Evolutionary conservation across 2,113 vertebrate genomes (phyloP), one percentile per base, ranked within the genome.

Genomic region (Apteryx mantelli): DNA sequence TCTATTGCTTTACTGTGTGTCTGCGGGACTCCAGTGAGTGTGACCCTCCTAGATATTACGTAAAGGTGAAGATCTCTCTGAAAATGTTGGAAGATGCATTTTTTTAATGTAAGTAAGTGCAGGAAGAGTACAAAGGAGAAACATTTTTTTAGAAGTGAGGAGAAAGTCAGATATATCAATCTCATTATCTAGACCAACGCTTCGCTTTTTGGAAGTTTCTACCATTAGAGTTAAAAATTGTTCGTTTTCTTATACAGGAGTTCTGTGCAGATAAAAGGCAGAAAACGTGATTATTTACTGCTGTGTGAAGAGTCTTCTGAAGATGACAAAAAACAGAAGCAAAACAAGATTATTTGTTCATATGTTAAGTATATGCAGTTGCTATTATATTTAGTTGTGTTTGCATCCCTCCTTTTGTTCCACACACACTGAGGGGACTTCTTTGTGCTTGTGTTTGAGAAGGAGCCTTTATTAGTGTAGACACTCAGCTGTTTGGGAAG

Each of bases 341-440:
- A 91, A 86, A 88, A 8, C 17, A 74, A 13, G 20, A 69, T 73
- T 42, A 61, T 81, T 77, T 77, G 7, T 44, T 52, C 7, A 52
- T 82, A 60, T 71, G 65, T 69, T 71, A 76, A 36, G 17, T 56
- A 63, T 78, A 64, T 69, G 53, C 34, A 53, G 17, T 58, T 2
- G 3, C 40, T 6, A 26, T 60, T 64, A 46, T n/a, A 50, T 79
- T 71, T 48, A 64, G 18, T 32, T 71, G 19, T 74, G 48, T 83
- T 92, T 86, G 22, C 42, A 70, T 86, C 4, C 7, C 26, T 88
- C 68, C 19, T 65, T 88, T 85, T 64, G 13, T 76, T 64, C 40
- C 24, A 55, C 44, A n/a, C 4, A 52, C 44, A 46, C 26, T 0
- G 0, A 66, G 11, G 11, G 14, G 21, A 84, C 4, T 1, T 4